A percentile compares a stretch with the other conserved stretches of the same genome.
Conservation (phyloP, 2,113 vertebrate species). For the Paratilapia polleni region DNA sequence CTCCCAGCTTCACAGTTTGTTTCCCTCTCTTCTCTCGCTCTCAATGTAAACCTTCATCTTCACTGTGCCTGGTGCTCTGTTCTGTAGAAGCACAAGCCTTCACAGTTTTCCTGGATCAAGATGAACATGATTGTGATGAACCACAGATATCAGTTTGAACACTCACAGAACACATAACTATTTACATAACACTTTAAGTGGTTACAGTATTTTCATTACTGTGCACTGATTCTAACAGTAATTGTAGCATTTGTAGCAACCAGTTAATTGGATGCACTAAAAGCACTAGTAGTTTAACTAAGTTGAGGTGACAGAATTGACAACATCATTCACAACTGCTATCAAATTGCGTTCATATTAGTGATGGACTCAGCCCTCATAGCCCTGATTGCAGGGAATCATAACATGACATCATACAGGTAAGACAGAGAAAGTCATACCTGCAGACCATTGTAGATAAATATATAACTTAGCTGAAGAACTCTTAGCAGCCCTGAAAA, state of each 20-base stretch:
- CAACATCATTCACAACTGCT: conserved; percentile 68
- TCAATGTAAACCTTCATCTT: background rate
- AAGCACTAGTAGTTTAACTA: conserved; percentile 59
- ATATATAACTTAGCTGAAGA: conserved; percentile 55
- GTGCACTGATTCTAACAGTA: conserved; percentile 74
- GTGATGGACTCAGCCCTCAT: conserved; percentile 66
- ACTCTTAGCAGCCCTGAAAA: conserved; percentile 74
- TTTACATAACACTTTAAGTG: conserved; percentile 78
- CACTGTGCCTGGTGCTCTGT: conserved; percentile 38
- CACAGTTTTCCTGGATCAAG: conserved; percentile 52
- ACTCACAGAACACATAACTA: conserved; percentile 57
- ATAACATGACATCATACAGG: conserved; percentile 58
- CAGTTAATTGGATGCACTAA: conserved; percentile 65
- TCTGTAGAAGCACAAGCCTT: conserved; percentile 51
- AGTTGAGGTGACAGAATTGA: conserved; percentile 70
- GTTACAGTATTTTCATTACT: conserved; percentile 72
- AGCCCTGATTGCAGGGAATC: conserved; percentile 71
- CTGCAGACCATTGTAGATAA: conserved; percentile 53
- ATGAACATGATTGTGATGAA: conserved; percentile 40
- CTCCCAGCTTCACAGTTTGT: conserved; percentile 15
- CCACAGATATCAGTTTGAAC: conserved; percentile 43
- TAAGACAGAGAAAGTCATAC: conserved; percentile 64
- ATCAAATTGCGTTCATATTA: conserved; percentile 50
- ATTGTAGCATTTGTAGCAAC: conserved; percentile 62
- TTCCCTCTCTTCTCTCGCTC: background rate